Base-by-base conservation (phyloP, 2,113 vertebrate genomes). In the Natator depressus region DNA sequence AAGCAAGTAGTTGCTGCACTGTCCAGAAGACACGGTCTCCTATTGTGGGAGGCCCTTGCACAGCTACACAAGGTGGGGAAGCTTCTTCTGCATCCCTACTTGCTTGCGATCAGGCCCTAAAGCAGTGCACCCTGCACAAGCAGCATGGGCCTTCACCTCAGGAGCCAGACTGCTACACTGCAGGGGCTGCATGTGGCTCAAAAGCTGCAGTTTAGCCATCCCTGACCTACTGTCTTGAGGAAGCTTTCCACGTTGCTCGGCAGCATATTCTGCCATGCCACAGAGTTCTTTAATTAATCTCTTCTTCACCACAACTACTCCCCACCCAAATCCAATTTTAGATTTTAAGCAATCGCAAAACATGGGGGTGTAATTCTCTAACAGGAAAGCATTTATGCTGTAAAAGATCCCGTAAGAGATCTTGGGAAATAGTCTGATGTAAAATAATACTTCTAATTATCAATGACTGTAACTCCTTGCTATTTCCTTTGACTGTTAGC, bases 401-500 rank as follows among this genome's bases (percentile, higher is more conserved):
- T 57, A 59, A 59, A 72, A 72, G 65, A 8, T 38, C 62, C 65
- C 38, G 10, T 38, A 38, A 38, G 65, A 38, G 35, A 72, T 72
- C n/a, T 72, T 38, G 65, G 65, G 65, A 38, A 59, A 83, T 7
- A 46, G 25, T 20, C 0, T 5, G 1, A 14, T 49, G 62, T 79
- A 46, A 78, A 51, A 29, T 13, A 11, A 75, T 2, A 6, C 14
- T 25, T 6, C 11, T 2, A 31, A 3, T 16, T 10, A 13, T 35
- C 62, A 0, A 0, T 1, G 11, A 47, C 29, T 27, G 25, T 24
- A 0, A 1, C 17, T 65, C 75, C 10, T n/a, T n/a, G 69, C 8
- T 0, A 7, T 69, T 96, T 95, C n/a, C 24, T 35, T 62, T 80
- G 94, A 1, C 76, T 93, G 8, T 76, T 93, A 90, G 95, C 96